A percentile compares a stretch with the other conserved stretches of the same genome.
Evolutionary conservation across 2,113 vertebrate species (phyloP).

Genomic region (Corythornis madagascariensis): DNA sequence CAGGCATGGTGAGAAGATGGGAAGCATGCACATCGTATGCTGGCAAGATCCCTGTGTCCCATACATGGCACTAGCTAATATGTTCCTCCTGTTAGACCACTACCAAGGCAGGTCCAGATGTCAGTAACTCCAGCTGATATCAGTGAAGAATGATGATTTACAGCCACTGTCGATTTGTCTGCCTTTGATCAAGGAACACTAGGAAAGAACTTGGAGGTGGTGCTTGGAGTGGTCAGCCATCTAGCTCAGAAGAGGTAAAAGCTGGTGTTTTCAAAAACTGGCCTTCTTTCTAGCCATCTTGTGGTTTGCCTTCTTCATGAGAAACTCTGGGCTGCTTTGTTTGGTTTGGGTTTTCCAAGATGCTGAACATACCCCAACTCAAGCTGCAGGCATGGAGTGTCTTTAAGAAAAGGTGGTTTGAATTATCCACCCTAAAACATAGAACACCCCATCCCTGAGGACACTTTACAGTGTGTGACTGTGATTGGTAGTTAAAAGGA

Average conservation of each 20-base stretch:
- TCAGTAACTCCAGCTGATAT: neutral
- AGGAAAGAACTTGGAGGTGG: neutral
- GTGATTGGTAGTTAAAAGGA: neutral
- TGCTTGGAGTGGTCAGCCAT: neutral
- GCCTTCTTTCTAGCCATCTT: neutral
- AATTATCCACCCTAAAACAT: slow-evolving; percentile 10
- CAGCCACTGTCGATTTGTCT: neutral
- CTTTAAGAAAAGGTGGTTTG: slow-evolving; percentile 22
- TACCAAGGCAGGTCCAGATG: slow-evolving; percentile 2
- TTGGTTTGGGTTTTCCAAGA: neutral
- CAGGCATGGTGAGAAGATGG: neutral
- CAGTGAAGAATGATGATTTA: neutral
- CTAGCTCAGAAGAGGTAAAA: slow-evolving; percentile 24
- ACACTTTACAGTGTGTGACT: neutral
- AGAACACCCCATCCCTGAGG: neutral
- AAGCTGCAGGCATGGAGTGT: neutral
- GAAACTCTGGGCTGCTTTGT: neutral
- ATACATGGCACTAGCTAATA: neutral
- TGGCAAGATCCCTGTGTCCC: neutral
- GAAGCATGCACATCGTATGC: neutral
- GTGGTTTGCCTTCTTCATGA: neutral
- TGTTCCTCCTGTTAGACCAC: neutral
- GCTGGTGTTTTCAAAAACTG: neutral
- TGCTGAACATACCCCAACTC: neutral
- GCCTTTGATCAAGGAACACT: neutral